phyloP scores from a whole-genome alignment of 1,140 invertebrate genomes.

The Spodoptera frugiperda region DNA sequence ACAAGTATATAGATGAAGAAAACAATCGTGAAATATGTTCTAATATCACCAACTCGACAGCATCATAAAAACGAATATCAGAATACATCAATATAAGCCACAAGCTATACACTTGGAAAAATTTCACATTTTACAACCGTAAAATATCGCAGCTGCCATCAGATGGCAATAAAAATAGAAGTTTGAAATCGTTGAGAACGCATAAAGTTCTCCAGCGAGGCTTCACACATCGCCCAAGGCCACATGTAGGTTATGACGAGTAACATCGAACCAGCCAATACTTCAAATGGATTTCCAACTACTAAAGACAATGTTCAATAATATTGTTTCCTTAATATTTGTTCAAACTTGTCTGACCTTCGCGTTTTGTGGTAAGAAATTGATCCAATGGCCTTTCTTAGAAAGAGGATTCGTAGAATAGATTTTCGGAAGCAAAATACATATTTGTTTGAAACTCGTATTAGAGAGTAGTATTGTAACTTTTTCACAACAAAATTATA shows the following conservation, averaged over 20 bases:
- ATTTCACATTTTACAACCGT: constrained; percentile 14
- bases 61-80: neutral
- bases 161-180: constrained; percentile 30
- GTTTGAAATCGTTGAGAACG: constrained; percentile 9
- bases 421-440: no score
- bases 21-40: no score
- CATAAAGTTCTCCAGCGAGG: constrained; percentile 5
- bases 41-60: neutral
- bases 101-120: constrained; percentile 13
- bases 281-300: neutral
- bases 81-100: neutral
- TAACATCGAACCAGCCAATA: neutral
- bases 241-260: neutral
- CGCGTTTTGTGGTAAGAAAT: no score
- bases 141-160: constrained; percentile 28
- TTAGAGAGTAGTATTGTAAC: no score
- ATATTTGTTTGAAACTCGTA: no score
- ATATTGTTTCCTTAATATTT: no score
- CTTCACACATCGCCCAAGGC: constrained; percentile 24
- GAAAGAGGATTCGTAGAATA: no score
- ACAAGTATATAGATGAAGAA: no score
- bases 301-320: neutral
- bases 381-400: no score
- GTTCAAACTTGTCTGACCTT: no score
- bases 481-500: no score